Conservation (phyloP, 2,113 vertebrate species). For the Tyto alba region DNA sequence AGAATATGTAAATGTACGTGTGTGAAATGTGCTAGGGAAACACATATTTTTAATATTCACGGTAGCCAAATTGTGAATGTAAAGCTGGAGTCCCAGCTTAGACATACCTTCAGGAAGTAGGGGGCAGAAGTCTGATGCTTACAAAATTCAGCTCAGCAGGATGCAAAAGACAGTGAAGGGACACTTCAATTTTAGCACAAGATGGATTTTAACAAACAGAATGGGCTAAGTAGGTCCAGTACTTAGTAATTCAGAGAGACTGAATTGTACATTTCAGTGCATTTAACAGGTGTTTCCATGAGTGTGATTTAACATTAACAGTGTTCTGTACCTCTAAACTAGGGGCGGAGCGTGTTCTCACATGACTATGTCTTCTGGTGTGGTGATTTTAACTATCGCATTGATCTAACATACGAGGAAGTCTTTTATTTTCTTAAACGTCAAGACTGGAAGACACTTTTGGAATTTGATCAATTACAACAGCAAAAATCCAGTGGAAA, state of each 20-base stretch:
- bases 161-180: not conserved
- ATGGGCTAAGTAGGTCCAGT: not conserved
- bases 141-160: not conserved
- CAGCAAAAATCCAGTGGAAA: constrained; percentile 78
- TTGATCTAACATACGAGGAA: constrained; percentile 78
- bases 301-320: not conserved
- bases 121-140: not conserved
- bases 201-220: not conserved
- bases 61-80: not conserved
- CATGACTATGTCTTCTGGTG: constrained; percentile 85
- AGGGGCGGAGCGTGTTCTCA: constrained; percentile 77
- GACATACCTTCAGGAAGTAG: not conserved
- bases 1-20: not conserved
- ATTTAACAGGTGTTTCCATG: not conserved
- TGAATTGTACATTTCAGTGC: not conserved
- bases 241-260: not conserved
- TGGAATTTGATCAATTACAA: constrained; percentile 79
- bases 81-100: not conserved
- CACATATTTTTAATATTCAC: not conserved
- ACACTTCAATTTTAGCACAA: not conserved
- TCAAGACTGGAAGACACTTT: constrained; percentile 78
- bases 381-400: constrained; percentile 81
- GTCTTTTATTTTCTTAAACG: constrained; percentile 80
- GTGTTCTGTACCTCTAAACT: not conserved
- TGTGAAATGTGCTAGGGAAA: not conserved